Evolutionary conservation across 53 echinoderm and acorn worm genomes (phyloP), one percentile per base, ranked within the genome.

Genomic region (Astropecten irregularis): DNA sequence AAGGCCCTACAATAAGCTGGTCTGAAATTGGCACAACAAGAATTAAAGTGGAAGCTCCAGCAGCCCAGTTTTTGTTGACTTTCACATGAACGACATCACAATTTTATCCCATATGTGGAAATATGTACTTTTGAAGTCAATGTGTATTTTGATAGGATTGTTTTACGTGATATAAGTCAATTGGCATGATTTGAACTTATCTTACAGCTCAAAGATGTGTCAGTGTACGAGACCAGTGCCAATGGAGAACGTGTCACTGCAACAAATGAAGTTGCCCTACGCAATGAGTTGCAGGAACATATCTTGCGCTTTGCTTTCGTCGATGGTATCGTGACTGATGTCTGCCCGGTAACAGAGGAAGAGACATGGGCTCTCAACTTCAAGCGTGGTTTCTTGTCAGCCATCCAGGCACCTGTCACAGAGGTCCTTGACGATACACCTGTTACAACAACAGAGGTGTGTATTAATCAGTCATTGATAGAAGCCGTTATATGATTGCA

Each of bases 311-410:
- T 95, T 64, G 85, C 87, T 28, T 93, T 93, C 77, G 65, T 88
- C 38, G 83, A 88, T 23, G 95, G 95, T 27, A 51, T 52, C 16
- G 90, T 95, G 47, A 86, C 88, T 4, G 76, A 87, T 1, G 87
- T 95, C 28, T 95, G 95, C 63, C 91, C 89, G 20, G 73, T 76
- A 4, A 40, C 65, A 7, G 89, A 73, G 21, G 95, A 95, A 53
- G 62, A 71, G 14, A 37, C 68, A 1, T 86, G 86, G 88, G 89
- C 73, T 9, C 82, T 90, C 44, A 95, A 95, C 86, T 69, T 93
- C 73, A 95, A 95, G 82, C 84, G 95, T 39, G 93, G 92, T 21
- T 39, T 92, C 76, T 51, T 95, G 61, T 95, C 95, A 25, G 84
- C 90, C n/a, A 81, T 95, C 40, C 95, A 95, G 52, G 49, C 67